Conservation (phyloP, 2,113 vertebrate genomes). For the Tapirus terrestris region DNA sequence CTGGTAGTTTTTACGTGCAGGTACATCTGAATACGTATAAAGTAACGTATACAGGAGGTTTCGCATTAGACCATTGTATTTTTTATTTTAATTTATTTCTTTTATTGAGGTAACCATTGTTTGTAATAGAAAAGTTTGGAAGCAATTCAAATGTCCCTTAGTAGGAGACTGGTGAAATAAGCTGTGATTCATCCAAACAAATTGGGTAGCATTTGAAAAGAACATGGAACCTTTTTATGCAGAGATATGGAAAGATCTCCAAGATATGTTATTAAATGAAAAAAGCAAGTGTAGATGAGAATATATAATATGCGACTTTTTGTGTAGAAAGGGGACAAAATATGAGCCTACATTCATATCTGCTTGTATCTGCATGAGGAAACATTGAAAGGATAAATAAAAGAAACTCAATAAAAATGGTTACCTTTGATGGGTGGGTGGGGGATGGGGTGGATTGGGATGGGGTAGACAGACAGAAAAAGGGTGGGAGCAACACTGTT, state of each 20-base stretch:
- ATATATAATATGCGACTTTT: neutral
- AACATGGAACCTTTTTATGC: neutral
- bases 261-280: neutral
- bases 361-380: neutral
- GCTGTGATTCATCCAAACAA: neutral
- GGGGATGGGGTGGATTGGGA: too few species aligned
- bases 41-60: neutral
- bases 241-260: neutral
- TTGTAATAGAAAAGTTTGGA: slow-evolving; percentile 63
- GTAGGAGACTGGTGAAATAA: slow-evolving; percentile 42
- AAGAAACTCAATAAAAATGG: neutral
- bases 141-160: slow-evolving; percentile 52
- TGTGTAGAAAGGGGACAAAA: neutral
- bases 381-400: neutral
- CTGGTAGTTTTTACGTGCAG: neutral
- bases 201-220: slow-evolving; percentile 25
- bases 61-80: slow-evolving; percentile 20
- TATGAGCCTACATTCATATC: neutral
- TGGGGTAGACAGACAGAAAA: neutral
- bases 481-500: neutral
- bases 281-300: neutral
- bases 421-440: neutral
- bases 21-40: slow-evolving; percentile 1
- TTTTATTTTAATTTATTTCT: too few species aligned
- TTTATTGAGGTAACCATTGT: slow-evolving; percentile 4